Evolutionary conservation across 2,888 invertebrate species (phyloP), one percentile per base, ranked within the genome.

Genomic region (Megalurothrips usitatus): DNA sequence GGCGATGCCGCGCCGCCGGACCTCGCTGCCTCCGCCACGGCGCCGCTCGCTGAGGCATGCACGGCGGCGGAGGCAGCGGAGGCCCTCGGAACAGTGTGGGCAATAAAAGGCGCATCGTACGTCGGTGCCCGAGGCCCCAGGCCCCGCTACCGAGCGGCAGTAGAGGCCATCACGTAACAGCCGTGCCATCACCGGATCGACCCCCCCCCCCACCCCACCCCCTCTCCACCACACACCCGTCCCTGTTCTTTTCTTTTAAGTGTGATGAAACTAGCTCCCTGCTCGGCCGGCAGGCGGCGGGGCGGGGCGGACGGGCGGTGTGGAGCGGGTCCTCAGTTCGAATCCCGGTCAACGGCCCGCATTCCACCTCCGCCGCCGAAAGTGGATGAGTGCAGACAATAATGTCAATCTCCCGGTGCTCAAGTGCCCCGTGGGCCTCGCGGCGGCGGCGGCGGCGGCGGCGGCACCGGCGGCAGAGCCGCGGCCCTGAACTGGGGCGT

Each of bases 211-310:
- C 34, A 2, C 34, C 34, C 34, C n/a, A n/a, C n/a, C n/a, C 34
- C 34, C 34, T 4, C 34, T 6, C 34, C 34, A 2, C 2, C 34
- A 43, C 34, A 43, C 2, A 43, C 34, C 34, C 34, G 2, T 43
- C 34, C 34, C 34, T 43, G 34, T 43, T 43, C 34, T 43, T 43
- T 43, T 43, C 34, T 43, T 43, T 43, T 26, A 26, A 75, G 68
- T 75, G 68, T 75, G 68, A 75, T 75, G 68, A 75, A 75, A 75
- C 68, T 26, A 26, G 58, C 68, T 26, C 23, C 26, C 6, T n/a
- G 58, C 58, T 58, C 58, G 58, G 17, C 17, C 52, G 12, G 58
- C 58, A 17, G 14, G 58, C 19, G 58, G 58, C 52, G 52, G 8
- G 52, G 4, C 52, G 52, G 52, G 52, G 52, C 49, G 49, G 52